Percentiles rank a stretch among this genome's conserved stretches.
Conservation (phyloP, 2,113 vertebrate species). For the Clinocottus analis region DNA sequence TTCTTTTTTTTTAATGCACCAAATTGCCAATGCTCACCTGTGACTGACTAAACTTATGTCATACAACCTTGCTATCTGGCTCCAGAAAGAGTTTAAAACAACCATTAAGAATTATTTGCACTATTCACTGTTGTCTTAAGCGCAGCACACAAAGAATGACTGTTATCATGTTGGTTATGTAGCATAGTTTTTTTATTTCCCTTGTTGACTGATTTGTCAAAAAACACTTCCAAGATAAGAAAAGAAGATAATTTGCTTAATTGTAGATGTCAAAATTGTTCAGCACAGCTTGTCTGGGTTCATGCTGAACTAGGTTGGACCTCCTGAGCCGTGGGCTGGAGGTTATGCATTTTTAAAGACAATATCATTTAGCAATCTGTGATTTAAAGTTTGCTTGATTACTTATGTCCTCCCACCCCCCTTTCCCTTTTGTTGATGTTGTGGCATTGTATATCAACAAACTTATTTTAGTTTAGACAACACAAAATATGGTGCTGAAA, state of each 20-base stretch:
- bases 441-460: neutral
- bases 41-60: neutral
- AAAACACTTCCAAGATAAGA: constrained; percentile 8
- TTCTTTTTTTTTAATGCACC: no score
- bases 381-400: constrained; percentile 8
- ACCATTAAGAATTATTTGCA: constrained; percentile 50
- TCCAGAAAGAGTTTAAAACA: constrained; percentile 24
- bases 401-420: neutral
- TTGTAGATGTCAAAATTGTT: constrained; percentile 2
- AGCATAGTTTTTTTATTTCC: constrained; percentile 31
- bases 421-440: neutral
- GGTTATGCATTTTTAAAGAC: constrained; percentile 27
- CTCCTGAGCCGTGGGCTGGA: constrained; percentile 9
- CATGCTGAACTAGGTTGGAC: constrained; percentile 26
- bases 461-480: constrained; percentile 19
- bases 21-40: neutral
- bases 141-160: constrained; percentile 57
- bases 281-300: neutral
- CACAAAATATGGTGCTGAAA: constrained; percentile 60
- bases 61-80: neutral
- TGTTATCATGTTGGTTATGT: constrained; percentile 60
- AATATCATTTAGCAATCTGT: constrained; percentile 19
- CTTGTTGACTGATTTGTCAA: constrained; percentile 12
- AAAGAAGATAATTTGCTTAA: neutral
- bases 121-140: constrained; percentile 70